Evolutionary conservation across 53 echinoderm and acorn worm species (phyloP), one percentile per base, ranked within the genome.

Genomic region (Zoroaster sp.): DNA sequence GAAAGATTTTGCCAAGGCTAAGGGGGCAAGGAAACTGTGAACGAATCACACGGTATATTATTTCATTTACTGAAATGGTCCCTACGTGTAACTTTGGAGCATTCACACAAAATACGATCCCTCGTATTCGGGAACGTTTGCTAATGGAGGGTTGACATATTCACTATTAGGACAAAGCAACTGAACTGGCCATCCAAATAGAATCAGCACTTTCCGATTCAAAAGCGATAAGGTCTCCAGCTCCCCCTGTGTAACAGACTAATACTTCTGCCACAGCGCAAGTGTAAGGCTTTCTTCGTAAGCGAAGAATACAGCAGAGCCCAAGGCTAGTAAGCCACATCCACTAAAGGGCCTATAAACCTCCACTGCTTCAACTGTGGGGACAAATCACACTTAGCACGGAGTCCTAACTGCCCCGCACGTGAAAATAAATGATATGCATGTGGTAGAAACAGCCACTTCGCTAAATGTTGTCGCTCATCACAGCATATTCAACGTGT

Each of bases 11-110:
- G n/a, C n/a, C n/a, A n/a, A n/a, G n/a, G n/a, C n/a, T n/a, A n/a
- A n/a, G n/a, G n/a, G n/a, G n/a, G n/a, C n/a, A n/a, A n/a, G n/a
- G n/a, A n/a, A n/a, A n/a, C n/a, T n/a, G n/a, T n/a, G n/a, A n/a
- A n/a, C n/a, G n/a, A n/a, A n/a, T n/a, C n/a, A n/a, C n/a, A n/a
- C n/a, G n/a, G n/a, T n/a, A n/a, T n/a, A n/a, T n/a, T n/a, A n/a
- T n/a, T n/a, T n/a, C n/a, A n/a, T n/a, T n/a, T n/a, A 30, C 72
- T 9, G 66, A 82, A 20, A 74, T 94, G 20, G 88, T 55, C 3
- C 39, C 66, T 13, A 51, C 45, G 13, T 91, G 94, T 42, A 79
- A 88, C 17, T 88, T 94, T 75, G 77, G 83, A 17, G 49, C 43
- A 23, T 75, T 93, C 6, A 12, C 4, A 0, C 88, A 90, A 45